Base-by-base conservation (phyloP, 1,140 invertebrate species). In the Bombus sylvicola region DNA sequence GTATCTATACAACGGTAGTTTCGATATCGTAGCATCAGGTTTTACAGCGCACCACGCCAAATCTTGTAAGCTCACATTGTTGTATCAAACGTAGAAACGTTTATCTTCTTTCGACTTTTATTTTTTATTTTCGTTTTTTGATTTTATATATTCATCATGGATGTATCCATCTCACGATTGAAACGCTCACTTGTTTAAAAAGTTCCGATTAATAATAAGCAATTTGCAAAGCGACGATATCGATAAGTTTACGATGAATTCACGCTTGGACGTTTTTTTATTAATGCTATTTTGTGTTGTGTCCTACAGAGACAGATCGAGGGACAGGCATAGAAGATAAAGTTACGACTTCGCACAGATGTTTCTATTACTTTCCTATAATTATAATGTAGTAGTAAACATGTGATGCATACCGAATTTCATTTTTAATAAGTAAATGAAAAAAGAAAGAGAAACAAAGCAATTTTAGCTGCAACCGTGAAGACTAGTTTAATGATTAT, bases 291-390 rank as follows among this genome's bases (percentile, higher is more conserved):
- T 94, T 92, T 92, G 79, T 93, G 76, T 93, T 92, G 74, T 90
- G 91, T 93, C 90, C 91, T 92, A 92, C 94, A 94, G 94, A 91
- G 91, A 94, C 92, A 94, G 94, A 92, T 93, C 94, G 88, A 94
- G 92, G 94, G 90, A 92, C 92, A 95, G 89, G 87, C 90, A 92
- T 94, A 94, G 94, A 94, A 95, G 94, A 95, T 95, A 94, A 88
- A 91, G 87, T 92, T 89, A 89, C 82, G 87, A 87, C 89, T 89
- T 88, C 82, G 80, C 90, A 82, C 87, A 89, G 88, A 90, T 81
- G 85, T 90, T 90, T 91, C 88, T 89, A 87, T 89, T 88, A 91
- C 73, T 92, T 90, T 89, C 87, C 83, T 91, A 90, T 72, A 87
- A 47, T 83, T 88, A 83, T 82, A 69, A 80, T 81, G 87, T 86